Evolutionary conservation across 2,888 invertebrate genomes (phyloP).

Genomic region (Disparrhopalites patrizii): DNA sequence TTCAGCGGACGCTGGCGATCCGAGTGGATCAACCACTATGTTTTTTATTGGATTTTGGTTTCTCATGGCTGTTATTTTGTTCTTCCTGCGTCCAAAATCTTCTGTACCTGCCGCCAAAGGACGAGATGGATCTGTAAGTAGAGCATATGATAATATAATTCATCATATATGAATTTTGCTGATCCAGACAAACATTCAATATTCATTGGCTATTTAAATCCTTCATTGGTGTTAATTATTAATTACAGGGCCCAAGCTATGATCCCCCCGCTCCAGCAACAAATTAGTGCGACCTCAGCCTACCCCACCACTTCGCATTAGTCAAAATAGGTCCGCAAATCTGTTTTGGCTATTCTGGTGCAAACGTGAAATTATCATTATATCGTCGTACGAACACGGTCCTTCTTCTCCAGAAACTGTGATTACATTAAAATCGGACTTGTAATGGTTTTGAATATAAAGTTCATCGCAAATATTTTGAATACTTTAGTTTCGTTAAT

Average conservation of each 20-base stretch:
- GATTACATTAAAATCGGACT: conserved; percentile 9
- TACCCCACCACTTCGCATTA: background rate
- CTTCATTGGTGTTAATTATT: conserved; percentile 32
- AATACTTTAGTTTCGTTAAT: no score
- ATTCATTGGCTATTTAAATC: no score
- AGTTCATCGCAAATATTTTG: background rate
- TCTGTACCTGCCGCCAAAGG: conserved; percentile 51
- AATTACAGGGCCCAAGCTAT: conserved; percentile 54
- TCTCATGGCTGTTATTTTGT: conserved; percentile 56
- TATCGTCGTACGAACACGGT: conserved; percentile 3
- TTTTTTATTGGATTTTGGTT: conserved; percentile 56
- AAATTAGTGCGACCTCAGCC: conserved; percentile 4
- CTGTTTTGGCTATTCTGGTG: background rate
- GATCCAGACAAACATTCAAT: no score
- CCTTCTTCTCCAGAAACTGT: conserved; percentile 12
- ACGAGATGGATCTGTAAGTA: conserved; percentile 50
- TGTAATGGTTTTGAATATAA: background rate
- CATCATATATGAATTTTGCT: no score
- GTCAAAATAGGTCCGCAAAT: background rate
- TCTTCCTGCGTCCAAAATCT: conserved; percentile 55
- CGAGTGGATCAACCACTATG: conserved; percentile 47
- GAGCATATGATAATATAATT: no score
- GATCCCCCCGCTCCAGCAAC: conserved; percentile 56
- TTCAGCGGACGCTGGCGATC: conserved; percentile 9
- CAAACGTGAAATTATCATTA: conserved; percentile 3